Percentiles rank a stretch among this genome's conserved stretches.
Conservation (phyloP, 2,797 vertebrate genomes). For the Paedocypris micromegethes region DNA sequence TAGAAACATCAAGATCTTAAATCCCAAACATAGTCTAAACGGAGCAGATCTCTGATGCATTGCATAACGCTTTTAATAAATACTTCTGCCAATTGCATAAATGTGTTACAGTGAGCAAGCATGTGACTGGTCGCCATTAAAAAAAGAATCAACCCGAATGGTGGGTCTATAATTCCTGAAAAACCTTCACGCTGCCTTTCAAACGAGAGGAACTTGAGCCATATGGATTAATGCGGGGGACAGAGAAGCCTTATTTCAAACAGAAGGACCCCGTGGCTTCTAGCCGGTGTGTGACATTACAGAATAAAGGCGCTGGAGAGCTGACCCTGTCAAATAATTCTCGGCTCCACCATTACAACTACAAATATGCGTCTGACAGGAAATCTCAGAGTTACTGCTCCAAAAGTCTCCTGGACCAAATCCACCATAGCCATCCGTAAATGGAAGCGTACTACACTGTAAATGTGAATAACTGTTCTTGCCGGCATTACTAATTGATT, state of each 20-base stretch:
- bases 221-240: not conserved
- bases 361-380: slow-evolving; percentile 57
- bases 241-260: slow-evolving; percentile 3
- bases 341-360: slow-evolving; percentile 8
- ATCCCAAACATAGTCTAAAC: no score
- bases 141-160: not conserved
- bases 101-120: no score
- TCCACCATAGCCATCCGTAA: slow-evolving; percentile 63
- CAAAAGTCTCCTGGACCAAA: slow-evolving; percentile 53
- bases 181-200: not conserved
- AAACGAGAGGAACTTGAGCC: not conserved
- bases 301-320: not conserved
- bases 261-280: not conserved
- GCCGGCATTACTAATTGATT: no score
- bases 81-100: no score
- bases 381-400: slow-evolving; percentile 50
- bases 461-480: no score
- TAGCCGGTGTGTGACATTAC: slow-evolving; percentile 3
- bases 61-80: no score
- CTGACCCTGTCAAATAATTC: slow-evolving; percentile 3
- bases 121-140: not conserved
- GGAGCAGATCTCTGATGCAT: no score
- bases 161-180: not conserved
- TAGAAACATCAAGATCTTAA: no score
- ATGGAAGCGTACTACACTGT: not conserved